Conservation (phyloP, 2,113 vertebrate genomes). For the Oncorhynchus nerka region DNA sequence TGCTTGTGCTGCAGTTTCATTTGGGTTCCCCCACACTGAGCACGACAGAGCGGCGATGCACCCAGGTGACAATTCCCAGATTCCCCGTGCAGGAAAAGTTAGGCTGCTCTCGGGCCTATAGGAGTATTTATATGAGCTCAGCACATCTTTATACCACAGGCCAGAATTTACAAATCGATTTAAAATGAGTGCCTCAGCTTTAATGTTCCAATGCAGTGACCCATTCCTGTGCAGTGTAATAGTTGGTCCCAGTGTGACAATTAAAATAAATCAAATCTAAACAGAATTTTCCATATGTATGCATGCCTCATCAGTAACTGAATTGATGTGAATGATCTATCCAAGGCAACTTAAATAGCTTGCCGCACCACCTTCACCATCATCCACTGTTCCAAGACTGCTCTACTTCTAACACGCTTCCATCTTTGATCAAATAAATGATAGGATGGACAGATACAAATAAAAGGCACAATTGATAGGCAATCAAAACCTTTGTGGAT, state of each 20-base stretch:
- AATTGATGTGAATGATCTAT: conserved; percentile 84
- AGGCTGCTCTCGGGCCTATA: conserved; percentile 35
- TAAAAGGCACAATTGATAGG: no score
- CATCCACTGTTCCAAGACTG: no score
- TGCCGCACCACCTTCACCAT: conserved; percentile 16
- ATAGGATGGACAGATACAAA: no score
- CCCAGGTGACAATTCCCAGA: conserved; percentile 57
- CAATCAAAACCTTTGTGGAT: no score
- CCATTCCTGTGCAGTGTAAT: conserved; percentile 88
- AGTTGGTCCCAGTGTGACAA: conserved; percentile 87
- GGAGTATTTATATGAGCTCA: conserved; percentile 57
- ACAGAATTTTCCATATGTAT: conserved; percentile 81
- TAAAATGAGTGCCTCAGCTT: conserved; percentile 81
- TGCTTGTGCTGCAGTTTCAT: conserved; percentile 51
- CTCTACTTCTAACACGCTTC: no score
- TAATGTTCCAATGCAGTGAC: conserved; percentile 91
- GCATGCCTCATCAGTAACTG: conserved; percentile 89
- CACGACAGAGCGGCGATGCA: conserved; percentile 9
- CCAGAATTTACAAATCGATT: conserved; percentile 85
- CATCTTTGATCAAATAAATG: no score
- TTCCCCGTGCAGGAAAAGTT: conserved; percentile 26
- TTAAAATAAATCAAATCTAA: conserved; percentile 92
- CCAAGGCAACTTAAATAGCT: conserved; percentile 74
- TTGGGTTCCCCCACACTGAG: conserved; percentile 54
- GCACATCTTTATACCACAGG: conserved; percentile 74